phyloP scores from a whole-genome alignment of 2,888 invertebrate species.

The Pimpla rufipes region DNA sequence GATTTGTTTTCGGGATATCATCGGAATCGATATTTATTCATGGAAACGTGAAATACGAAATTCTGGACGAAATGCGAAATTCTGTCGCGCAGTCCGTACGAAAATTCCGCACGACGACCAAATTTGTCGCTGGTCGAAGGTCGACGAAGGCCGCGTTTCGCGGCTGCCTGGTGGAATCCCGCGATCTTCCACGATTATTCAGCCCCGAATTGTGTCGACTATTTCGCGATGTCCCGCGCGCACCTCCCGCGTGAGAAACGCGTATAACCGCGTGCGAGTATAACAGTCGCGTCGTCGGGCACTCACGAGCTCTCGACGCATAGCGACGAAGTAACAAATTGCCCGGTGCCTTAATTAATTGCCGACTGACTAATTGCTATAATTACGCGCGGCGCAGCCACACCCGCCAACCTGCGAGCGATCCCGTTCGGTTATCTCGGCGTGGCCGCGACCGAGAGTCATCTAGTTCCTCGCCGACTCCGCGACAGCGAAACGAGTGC shows the following conservation, averaged over 20 bases:
- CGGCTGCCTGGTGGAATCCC: no score
- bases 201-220: no score
- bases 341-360: slow-evolving; percentile 83
- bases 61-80: no score
- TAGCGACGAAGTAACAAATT: slow-evolving; percentile 79
- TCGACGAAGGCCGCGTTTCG: no score
- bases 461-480: slow-evolving; percentile 51
- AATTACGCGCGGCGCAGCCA: slow-evolving; percentile 81
- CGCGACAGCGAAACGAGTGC: slow-evolving; percentile 28
- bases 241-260: background rate
- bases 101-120: no score
- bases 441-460: slow-evolving; percentile 13
- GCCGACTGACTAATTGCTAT: slow-evolving; percentile 79
- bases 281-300: slow-evolving; percentile 58
- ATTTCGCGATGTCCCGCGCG: no score
- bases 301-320: slow-evolving; percentile 44
- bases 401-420: slow-evolving; percentile 72
- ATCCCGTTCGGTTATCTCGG: slow-evolving; percentile 45
- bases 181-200: no score
- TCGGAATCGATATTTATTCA: no score
- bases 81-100: no score
- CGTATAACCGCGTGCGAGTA: slow-evolving; percentile 53
- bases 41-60: no score
- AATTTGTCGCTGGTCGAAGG: no score
- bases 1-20: no score